Evolutionary conservation across 2,113 vertebrate species (phyloP).

Genomic region (Mastomys natalensis): DNA sequence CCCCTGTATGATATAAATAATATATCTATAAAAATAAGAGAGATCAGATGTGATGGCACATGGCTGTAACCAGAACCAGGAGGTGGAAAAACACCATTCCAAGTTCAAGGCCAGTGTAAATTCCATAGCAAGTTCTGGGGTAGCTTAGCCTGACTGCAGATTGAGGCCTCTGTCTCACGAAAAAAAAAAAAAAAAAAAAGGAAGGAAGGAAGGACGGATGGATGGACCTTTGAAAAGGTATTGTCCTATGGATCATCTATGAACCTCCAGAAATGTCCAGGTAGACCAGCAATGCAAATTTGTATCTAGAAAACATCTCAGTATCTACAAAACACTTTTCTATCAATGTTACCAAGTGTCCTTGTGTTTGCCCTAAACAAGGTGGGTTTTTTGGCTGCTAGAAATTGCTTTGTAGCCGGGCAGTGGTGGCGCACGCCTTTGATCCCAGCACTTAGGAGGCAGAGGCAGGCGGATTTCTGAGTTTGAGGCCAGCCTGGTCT

Average conservation of each 20-base stretch:
- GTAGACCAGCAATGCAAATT: conserved; percentile 58
- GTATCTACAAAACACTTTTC: conserved; percentile 51
- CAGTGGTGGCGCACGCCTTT: no score
- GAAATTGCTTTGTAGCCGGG: background rate
- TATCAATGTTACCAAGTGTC: background rate
- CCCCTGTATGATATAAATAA: background rate
- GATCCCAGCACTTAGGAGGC: no score
- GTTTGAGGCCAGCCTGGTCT: no score
- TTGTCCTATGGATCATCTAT: conserved; percentile 33
- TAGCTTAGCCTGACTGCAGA: background rate
- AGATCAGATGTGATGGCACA: no score
- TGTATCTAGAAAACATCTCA: background rate
- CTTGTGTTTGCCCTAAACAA: background rate
- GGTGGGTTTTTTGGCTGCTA: background rate
- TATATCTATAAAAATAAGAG: background rate
- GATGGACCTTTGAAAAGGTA: conserved; percentile 33
- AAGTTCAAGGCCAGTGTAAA: background rate
- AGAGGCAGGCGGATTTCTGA: no score
- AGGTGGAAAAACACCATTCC: background rate
- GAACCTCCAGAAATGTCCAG: conserved; percentile 22
- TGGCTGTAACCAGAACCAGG: background rate
- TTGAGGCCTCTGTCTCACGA: background rate
- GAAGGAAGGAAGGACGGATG: background rate
- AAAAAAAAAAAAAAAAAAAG: background rate
- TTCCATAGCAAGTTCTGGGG: background rate